Conservation (phyloP, 2,113 vertebrate species). For the Thryonomys swinderianus region DNA sequence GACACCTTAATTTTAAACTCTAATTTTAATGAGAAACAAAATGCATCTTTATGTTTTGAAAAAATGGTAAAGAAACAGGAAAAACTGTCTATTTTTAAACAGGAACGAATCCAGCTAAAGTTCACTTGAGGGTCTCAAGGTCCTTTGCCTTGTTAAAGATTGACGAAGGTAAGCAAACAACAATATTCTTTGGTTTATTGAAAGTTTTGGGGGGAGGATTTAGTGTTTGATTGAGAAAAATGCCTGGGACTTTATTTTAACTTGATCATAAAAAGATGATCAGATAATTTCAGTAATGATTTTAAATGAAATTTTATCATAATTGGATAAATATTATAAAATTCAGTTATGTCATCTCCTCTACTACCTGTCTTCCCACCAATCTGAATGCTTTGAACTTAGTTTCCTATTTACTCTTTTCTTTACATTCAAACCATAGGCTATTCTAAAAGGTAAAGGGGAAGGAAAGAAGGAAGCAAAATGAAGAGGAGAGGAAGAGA, state of each 20-base stretch:
- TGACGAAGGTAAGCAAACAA: background rate
- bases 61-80: background rate
- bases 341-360: slow-evolving; percentile 59
- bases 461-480: background rate
- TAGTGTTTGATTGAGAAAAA: background rate
- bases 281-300: slow-evolving; percentile 67
- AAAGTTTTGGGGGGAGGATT: background rate
- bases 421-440: slow-evolving; percentile 9
- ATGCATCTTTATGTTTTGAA: slow-evolving; percentile 22
- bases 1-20: background rate
- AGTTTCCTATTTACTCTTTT: background rate
- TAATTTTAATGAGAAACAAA: slow-evolving; percentile 57
- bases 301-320: slow-evolving; percentile 75
- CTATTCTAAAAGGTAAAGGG: background rate
- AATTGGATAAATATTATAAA: slow-evolving; percentile 70
- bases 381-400: slow-evolving; percentile 21
- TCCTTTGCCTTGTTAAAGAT: background rate
- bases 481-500: background rate
- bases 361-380: background rate
- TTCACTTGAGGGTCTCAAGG: slow-evolving; percentile 17
- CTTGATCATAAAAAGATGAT: slow-evolving; percentile 62
- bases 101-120: background rate
- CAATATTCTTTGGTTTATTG: background rate
- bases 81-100: background rate
- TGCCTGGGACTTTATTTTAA: slow-evolving; percentile 38